A percentile compares a stretch with the other conserved stretches of the same genome.
Evolutionary conservation across 2,888 invertebrate genomes (phyloP).

Genomic region (Harpalus rufipes): DNA sequence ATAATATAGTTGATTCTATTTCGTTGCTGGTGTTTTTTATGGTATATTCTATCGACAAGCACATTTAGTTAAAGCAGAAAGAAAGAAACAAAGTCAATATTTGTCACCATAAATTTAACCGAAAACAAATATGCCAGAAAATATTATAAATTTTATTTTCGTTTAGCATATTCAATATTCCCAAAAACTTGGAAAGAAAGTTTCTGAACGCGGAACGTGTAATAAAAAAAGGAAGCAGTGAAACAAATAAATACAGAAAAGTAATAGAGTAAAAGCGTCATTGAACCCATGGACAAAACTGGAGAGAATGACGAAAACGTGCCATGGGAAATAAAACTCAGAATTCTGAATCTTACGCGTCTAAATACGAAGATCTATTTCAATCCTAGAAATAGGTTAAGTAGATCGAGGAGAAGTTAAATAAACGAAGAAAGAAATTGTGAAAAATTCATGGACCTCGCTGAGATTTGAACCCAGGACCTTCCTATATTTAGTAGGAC

Average conservation of each 20-base stretch:
- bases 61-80: constrained; percentile 22
- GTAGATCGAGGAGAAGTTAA: no score
- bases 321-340: neutral
- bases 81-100: constrained; percentile 40
- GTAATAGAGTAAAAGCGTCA: constrained; percentile 42
- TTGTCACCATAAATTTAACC: constrained; percentile 49
- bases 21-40: neutral
- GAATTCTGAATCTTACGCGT: no score
- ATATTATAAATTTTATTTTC: constrained; percentile 54
- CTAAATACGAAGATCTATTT: no score
- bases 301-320: neutral
- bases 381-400: no score
- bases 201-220: constrained; percentile 12
- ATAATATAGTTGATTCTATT: neutral
- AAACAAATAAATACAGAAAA: constrained; percentile 50
- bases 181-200: constrained; percentile 21
- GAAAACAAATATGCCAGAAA: constrained; percentile 44
- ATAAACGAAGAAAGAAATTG: no score
- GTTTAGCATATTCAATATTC: constrained; percentile 54
- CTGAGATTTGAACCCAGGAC: no score
- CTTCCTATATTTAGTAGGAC: no score
- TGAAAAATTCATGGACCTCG: no score
- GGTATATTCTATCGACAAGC: neutral
- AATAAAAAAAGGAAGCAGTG: constrained; percentile 28
- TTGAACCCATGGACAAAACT: neutral